Base-by-base conservation (phyloP, 2,113 vertebrate genomes). In the Pholis gunnellus region DNA sequence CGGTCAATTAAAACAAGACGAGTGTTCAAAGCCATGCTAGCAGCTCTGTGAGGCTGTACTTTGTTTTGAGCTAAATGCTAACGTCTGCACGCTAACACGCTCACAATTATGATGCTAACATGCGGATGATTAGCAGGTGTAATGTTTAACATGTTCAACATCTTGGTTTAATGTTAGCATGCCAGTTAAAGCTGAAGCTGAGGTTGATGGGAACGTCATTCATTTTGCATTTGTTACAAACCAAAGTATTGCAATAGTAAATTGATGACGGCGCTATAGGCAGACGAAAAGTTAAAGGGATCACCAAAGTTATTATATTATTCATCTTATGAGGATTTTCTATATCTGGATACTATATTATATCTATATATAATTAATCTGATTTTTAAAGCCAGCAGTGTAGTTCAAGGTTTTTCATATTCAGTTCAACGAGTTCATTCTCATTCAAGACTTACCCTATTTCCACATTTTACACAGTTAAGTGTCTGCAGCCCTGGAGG, bases 381-480 rank as follows among this genome's bases (percentile, higher is more conserved):
- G 0, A 68, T 22, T 52, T 14, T 66, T 36, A 31, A 46, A 72
- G 70, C 44, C 54, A 25, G 70, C 18, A 57, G 56, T 9, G 56
- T 31, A 56, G 36, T 40, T 73, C 6, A 68, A 20, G 79, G n/a
- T 34, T 29, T 63, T 65, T 72, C 15, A 64, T 50, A 48, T 42
- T 31, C 40, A 25, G 63, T 67, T 73, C 22, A 63, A 57, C 25
- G 57, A 9, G 38, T 68, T 44, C 46, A 42, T 22, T 36, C 34
- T 74, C 48, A 60, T 70, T 40, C n/a, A 57, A 70, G 34, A 29
- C 27, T 63, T 56, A 17, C 56, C 18, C 79, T n/a, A 59, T 82
- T 87, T 82, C 59, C 25, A 79, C 29, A 69, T 80, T 69, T 68
- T 27, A 81, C 83, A 81, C 83, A 44, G 68, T 66, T 46, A 52